A percentile compares a stretch with the other conserved stretches of the same genome.
These are phyloP conservation scores for Koerneria pararmatus DNA, from an alignment of 2,888 invertebrate genomes.

Conservation along the genomic window DNA sequence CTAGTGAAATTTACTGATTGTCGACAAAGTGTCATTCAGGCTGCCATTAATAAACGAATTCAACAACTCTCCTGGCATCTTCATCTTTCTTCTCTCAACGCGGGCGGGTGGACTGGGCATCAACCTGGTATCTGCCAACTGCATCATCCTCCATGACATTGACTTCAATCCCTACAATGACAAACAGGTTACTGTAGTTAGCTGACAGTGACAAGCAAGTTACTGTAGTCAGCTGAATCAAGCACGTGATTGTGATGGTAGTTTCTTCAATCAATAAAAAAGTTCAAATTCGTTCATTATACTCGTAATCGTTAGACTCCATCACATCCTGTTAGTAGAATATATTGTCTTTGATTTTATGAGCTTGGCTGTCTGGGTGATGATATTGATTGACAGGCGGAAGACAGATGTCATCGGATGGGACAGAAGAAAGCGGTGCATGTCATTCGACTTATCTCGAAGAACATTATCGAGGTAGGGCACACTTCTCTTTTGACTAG, in stretches of 20 bases:
- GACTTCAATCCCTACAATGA: conserved; percentile 98
- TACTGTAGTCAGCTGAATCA: too few species aligned
- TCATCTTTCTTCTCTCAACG: conserved; percentile 48
- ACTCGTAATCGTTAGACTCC: too few species aligned
- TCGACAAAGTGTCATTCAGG: conserved; percentile 73
- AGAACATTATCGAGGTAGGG: conserved; percentile 68
- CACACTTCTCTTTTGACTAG: conserved; percentile 39
- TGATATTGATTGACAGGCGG: conserved; percentile 69
- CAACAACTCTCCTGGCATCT: conserved; percentile 66
- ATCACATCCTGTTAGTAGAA: too few species aligned
- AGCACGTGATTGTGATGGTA: too few species aligned
- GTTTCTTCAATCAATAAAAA: too few species aligned
- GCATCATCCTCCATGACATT: conserved; percentile 91
- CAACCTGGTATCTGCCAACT: conserved; percentile 87
- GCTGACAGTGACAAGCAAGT: too few species aligned
- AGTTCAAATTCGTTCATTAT: too few species aligned
- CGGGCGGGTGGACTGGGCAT: conserved; percentile 90
- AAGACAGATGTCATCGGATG: conserved; percentile 68
- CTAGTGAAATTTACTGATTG: conserved; percentile 46
- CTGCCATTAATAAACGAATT: conserved; percentile 86
- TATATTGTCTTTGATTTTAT: not conserved
- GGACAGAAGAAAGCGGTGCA: conserved; percentile 66
- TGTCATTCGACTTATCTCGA: conserved; percentile 78
- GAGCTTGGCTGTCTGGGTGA: not conserved
- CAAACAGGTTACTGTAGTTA: conserved; percentile 90